Evolutionary conservation across 2,113 vertebrate genomes (phyloP), one percentile per base, ranked within the genome.

Genomic region (Oreotrochilus melanogaster): DNA sequence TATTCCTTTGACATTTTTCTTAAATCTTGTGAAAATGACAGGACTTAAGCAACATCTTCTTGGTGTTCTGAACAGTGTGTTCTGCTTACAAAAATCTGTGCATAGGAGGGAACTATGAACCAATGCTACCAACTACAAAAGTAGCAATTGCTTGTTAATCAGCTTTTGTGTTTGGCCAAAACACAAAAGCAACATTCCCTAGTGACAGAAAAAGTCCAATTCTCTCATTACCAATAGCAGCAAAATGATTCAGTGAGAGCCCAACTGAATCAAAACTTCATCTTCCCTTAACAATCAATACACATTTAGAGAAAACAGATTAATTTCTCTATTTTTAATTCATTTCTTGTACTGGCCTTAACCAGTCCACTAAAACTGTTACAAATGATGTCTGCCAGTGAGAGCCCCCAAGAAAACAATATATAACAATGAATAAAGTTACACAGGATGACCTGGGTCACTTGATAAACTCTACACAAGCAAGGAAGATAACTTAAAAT

Each of bases 1-100:
- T 85, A 76, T 74, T 90, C 51, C 71, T 79, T 35, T 73, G 74
- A 74, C 30, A 64, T 95, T 97, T 90, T 76, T 48, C 88, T 76
- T 91, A 76, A 50, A 89, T 87, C 17, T 21, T 73, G 56, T 78
- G 51, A 76, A 95, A 93, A 83, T 19, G n/a, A 91, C 89, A 72
- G 8, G 43, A 71, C 25, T 54, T 79, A 17, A 83, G 60, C 67
- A 66, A 28, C 73, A 72, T 54, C 54, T 18, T 62, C 78, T 28
- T 53, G 39, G 51, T 67, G 67, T 86, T 94, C 90, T 45, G 94
- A 89, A 95, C 80, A 94, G 31, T 3, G 28, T 79, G 85, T 89
- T 95, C 86, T 35, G n/a, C 30, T 73, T 24, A 24, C 47, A 71
- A 89, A 94, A 83, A 71, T 62, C 60, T 78, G 79, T 64, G 54